Conservation (phyloP, 2,797 vertebrate species). For the Sternarchorhynchus goeldii region DNA sequence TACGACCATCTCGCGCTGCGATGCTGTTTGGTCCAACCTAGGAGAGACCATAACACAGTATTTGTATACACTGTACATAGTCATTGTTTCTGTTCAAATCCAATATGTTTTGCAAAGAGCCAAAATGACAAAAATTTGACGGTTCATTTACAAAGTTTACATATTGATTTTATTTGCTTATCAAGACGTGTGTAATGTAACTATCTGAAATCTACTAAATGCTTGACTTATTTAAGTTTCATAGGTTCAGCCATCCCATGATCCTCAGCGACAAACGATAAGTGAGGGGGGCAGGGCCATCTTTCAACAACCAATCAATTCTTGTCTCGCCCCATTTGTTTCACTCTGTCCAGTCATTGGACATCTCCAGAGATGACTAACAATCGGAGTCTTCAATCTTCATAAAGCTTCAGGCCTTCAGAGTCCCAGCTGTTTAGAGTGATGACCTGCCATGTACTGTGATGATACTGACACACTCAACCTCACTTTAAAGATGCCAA, state of each 20-base stretch:
- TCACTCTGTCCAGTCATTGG: conserved; percentile 62
- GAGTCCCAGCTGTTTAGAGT: conserved; percentile 58
- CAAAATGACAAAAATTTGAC: too few relatives aligned
- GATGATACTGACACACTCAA: conserved; percentile 17
- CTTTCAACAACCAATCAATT: conserved; percentile 74
- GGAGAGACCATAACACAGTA: conserved; percentile 14
- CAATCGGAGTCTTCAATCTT: conserved; percentile 64
- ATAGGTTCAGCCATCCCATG: conserved; percentile 56
- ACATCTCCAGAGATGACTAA: conserved; percentile 68
- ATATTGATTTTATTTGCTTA: too few relatives aligned
- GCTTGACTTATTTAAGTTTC: conserved; percentile 13
- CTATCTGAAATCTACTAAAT: not conserved
- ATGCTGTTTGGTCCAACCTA: conserved; percentile 94
- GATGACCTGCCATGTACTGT: conserved; percentile 22
- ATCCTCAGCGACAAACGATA: conserved; percentile 69
- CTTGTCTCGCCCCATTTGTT: conserved; percentile 73
- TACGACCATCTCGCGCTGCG: conserved; percentile 91
- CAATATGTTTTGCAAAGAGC: too few relatives aligned
- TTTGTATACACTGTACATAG: not conserved
- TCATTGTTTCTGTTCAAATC: not conserved
- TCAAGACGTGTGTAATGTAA: too few relatives aligned
- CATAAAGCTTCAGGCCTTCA: conserved; percentile 64
- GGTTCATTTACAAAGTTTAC: not conserved
- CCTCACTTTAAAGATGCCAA: conserved; percentile 19
- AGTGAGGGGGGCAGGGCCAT: conserved; percentile 66